phyloP scores from a whole-genome alignment of 2,113 vertebrate species.

The Aplodontia rufa region DNA sequence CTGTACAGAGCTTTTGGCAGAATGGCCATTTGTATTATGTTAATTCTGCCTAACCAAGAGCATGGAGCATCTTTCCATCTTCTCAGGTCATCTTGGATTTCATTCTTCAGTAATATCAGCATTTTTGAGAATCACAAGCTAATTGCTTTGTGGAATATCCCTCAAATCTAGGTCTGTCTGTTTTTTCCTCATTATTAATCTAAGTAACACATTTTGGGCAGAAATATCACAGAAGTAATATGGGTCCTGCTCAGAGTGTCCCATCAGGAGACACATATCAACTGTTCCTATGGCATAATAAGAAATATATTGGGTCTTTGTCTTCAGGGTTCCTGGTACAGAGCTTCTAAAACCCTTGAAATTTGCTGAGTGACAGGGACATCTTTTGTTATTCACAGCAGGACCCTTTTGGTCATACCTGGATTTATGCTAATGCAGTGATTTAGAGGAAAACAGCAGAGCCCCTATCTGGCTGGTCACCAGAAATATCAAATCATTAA shows the following conservation, averaged over 20 bases:
- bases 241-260: background rate
- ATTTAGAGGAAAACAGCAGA: background rate
- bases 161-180: background rate
- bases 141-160: background rate
- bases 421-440: background rate
- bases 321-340: background rate
- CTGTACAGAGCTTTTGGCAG: no score
- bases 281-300: background rate
- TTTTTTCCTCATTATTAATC: background rate
- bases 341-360: background rate
- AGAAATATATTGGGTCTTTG: background rate
- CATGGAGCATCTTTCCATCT: no score
- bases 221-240: background rate
- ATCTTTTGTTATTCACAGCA: background rate
- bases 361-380: background rate
- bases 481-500: background rate
- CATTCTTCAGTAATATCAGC: background rate
- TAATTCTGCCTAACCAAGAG: no score
- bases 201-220: background rate
- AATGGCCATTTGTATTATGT: no score
- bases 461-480: background rate
- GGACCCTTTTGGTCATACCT: background rate
- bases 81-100: no score
- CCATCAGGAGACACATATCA: background rate
- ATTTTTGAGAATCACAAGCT: background rate